Base-by-base conservation (phyloP, 2,113 vertebrate genomes). In the Erpornis zantholeuca region DNA sequence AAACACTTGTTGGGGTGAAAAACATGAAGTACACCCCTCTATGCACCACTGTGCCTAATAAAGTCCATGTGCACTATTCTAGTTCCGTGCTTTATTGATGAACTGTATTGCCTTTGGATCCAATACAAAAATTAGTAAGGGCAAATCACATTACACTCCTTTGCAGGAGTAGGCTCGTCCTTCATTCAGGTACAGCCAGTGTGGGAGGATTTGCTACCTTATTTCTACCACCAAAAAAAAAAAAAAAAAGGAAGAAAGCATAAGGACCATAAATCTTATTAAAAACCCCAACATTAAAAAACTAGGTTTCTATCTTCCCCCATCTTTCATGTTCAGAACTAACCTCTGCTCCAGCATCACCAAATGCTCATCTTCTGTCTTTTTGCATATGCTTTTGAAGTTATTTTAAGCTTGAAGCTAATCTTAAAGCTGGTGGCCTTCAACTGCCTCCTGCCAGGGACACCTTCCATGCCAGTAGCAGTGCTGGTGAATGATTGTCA, bases 21-120 rank as follows among this genome's bases (percentile, higher is more conserved):
- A 59, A 0, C 12, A 28, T 28, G 16, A 76, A 72, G 44, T 7
- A 79, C 23, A 5, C 33, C 17, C 13, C 12, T 0, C 12, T 17
- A 16, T 47, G 24, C n/a, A 86, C 28, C 52, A 19, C 16, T 64
- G 45, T 52, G 44, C 29, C 72, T 77, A 69, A 56, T 47, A 83
- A 81, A 83, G 50, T n/a, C 50, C 54, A 53, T 0, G 7, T 31
- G 60, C 45, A 35, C 42, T 7, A 6, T 33, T 73, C 59, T 81
- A 69, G 24, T 72, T 81, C 78, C 1, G 1, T 42, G 45, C 19
- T 78, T 66, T 57, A 65, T 5, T 52, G 40, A 35, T 35, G 42
- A 24, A 36, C 4, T 24, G 4, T 19, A 53, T 25, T 92, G 61
- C 42, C 73, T 66, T 61, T 83, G 56, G 15, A 69, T 36, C 25